Conservation (phyloP, 2,888 invertebrate genomes). For the Hirtodrosophila histrioides region DNA sequence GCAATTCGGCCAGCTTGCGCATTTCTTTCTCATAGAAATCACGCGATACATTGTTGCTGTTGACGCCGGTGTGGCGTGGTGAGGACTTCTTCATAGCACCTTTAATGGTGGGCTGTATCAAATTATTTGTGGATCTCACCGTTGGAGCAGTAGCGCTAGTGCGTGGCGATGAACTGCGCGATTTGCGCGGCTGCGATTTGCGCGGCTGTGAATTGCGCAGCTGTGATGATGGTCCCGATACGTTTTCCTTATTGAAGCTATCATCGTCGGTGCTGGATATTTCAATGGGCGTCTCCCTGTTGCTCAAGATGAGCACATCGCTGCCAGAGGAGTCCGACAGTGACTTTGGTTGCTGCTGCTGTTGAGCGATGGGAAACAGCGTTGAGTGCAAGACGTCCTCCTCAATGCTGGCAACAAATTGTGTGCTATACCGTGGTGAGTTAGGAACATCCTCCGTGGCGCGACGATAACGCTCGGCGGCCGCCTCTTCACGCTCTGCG, state of each 20-base stretch:
- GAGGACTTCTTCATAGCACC: constrained; percentile 22
- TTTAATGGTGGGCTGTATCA: constrained; percentile 74
- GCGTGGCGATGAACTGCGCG: constrained; percentile 39
- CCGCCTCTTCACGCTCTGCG: background rate
- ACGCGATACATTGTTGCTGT: constrained; percentile 59
- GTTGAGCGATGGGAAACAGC: constrained; percentile 35
- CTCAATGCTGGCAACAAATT: constrained; percentile 67
- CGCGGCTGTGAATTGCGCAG: constrained; percentile 12
- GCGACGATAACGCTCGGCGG: constrained; percentile 13
- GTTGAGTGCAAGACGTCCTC: constrained; percentile 76
- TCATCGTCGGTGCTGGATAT: constrained; percentile 60
- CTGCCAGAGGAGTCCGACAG: constrained; percentile 57
- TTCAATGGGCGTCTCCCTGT: constrained; percentile 70
- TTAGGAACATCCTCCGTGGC: constrained; percentile 1
- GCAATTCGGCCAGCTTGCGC: constrained; percentile 84
- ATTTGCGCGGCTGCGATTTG: constrained; percentile 10
- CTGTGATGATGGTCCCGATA: background rate
- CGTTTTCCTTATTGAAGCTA: constrained; percentile 47
- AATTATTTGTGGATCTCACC: constrained; percentile 31
- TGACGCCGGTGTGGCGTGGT: background rate
- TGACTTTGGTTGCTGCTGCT: constrained; percentile 2
- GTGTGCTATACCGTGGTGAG: constrained; percentile 70
- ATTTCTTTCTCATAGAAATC: constrained; percentile 84
- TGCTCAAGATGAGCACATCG: constrained; percentile 72
- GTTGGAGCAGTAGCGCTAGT: constrained; percentile 30